Evolutionary conservation across 2,888 invertebrate genomes (phyloP).

Genomic region (Tribolium freemani): DNA sequence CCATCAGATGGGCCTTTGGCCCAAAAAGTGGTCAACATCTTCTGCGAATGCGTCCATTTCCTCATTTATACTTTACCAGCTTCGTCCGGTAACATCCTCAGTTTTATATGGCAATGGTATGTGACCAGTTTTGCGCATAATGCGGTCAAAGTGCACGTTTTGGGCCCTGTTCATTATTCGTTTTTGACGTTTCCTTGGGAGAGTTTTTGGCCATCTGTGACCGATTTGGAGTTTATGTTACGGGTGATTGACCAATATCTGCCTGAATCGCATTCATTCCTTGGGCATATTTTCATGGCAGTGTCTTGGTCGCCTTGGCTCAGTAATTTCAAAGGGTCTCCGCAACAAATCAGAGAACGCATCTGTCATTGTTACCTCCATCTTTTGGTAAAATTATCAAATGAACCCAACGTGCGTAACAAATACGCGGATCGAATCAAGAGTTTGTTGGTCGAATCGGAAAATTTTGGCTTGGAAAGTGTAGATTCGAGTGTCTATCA

Average conservation of each 20-base stretch:
- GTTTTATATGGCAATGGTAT: constrained; percentile 80
- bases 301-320: constrained; percentile 79
- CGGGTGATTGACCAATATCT: constrained; percentile 77
- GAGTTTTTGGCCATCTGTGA: constrained; percentile 76
- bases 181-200: constrained; percentile 80
- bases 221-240: constrained; percentile 79
- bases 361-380: constrained; percentile 77
- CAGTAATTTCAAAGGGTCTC: constrained; percentile 66
- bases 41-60: constrained; percentile 76
- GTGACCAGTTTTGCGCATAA: constrained; percentile 75
- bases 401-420: constrained; percentile 77
- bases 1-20: constrained; percentile 74
- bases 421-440: constrained; percentile 69
- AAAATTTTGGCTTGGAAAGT: constrained; percentile 76
- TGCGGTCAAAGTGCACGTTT: constrained; percentile 76
- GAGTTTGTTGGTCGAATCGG: constrained; percentile 72
- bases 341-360: constrained; percentile 64
- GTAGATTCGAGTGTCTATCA: constrained; percentile 76
- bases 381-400: constrained; percentile 80
- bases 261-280: constrained; percentile 79
- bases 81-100: constrained; percentile 70
- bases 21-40: constrained; percentile 75
- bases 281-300: constrained; percentile 79
- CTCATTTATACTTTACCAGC: constrained; percentile 77
- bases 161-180: constrained; percentile 76